These are phyloP conservation scores for Rutpela maculata DNA, from an alignment of 2,888 invertebrate genomes.

Conservation along the genomic window DNA sequence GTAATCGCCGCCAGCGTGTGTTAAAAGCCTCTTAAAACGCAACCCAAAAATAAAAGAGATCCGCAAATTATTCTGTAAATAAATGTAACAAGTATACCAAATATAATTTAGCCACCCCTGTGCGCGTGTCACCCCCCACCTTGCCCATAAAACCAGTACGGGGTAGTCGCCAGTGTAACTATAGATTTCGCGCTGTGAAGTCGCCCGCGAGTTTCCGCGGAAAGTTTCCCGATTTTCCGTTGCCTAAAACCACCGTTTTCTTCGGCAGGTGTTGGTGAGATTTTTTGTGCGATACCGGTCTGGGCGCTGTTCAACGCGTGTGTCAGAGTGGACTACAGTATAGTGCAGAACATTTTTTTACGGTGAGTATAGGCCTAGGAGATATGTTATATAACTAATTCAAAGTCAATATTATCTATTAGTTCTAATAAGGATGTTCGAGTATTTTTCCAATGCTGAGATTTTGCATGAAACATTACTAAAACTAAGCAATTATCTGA, in stretches of 20 bases:
- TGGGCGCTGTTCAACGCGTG: neutral
- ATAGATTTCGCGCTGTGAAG: constrained; percentile 8
- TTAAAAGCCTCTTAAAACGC: neutral
- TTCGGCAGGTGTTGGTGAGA: neutral
- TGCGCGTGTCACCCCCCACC: constrained; percentile 34
- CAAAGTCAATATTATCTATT: neutral
- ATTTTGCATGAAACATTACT: no score
- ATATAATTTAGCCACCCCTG: constrained; percentile 13
- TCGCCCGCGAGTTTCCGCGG: constrained; percentile 9
- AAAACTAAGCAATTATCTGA: neutral
- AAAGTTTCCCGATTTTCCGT: constrained; percentile 23
- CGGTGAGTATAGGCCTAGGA: neutral
- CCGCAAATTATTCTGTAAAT: constrained; percentile 41
- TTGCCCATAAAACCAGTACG: neutral
- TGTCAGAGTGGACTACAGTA: neutral
- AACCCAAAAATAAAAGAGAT: neutral
- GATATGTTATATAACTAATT: neutral
- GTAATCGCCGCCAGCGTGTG: neutral
- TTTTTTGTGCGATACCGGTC: neutral
- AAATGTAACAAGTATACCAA: constrained; percentile 37
- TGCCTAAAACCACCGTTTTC: neutral
- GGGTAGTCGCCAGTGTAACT: constrained; percentile 25
- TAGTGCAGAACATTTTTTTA: neutral
- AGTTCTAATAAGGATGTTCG: neutral
- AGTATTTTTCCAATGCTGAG: neutral